Percentiles rank a stretch among this genome's conserved stretches.
Evolutionary conservation across 2,797 vertebrate genomes (phyloP).

Genomic region (Phylloscopus collybita): DNA sequence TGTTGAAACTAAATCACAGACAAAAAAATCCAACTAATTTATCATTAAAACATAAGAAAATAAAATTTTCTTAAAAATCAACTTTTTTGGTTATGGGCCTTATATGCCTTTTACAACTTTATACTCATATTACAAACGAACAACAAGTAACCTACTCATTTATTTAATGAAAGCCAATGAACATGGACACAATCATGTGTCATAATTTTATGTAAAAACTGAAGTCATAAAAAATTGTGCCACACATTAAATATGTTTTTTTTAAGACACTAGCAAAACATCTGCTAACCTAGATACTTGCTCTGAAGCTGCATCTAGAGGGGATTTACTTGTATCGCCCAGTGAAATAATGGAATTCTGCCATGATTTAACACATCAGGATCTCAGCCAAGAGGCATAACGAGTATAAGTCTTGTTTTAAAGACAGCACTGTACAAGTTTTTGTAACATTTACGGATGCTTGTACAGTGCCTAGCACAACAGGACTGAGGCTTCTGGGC

Average conservation of each 20-base stretch:
- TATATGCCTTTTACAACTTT: neutral
- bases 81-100: neutral
- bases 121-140: neutral
- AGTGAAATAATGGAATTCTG: slow-evolving; percentile 4
- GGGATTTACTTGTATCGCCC: neutral
- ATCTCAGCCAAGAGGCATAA: slow-evolving; percentile 34
- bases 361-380: neutral
- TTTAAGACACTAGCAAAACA: neutral
- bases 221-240: neutral
- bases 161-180: neutral
- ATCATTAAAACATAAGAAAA: neutral
- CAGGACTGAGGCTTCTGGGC: slow-evolving; percentile 36
- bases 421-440: neutral
- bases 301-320: neutral
- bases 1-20: neutral
- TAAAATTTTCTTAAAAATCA: neutral
- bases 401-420: slow-evolving; percentile 8
- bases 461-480: slow-evolving; percentile 14
- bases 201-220: neutral
- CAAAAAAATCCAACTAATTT: neutral
- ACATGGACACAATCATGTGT: neutral
- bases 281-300: neutral
- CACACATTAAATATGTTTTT: neutral
- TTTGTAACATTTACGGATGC: neutral
- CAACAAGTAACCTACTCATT: neutral